Base-by-base conservation (phyloP, 2,797 vertebrate species). In the Xenentodon cancila region DNA sequence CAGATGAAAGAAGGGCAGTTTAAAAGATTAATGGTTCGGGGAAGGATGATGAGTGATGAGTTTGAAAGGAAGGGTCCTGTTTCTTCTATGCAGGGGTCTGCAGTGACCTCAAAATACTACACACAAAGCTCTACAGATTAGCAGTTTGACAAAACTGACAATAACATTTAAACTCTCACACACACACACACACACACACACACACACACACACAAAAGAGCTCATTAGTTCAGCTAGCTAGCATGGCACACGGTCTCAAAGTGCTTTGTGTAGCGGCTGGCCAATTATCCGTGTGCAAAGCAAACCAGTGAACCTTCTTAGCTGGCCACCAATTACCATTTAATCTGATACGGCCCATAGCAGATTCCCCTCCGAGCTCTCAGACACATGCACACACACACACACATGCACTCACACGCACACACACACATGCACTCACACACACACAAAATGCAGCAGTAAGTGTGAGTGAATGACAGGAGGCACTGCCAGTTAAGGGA, bases 201-300 rank as follows among this genome's bases (percentile, higher is more conserved):
- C 60, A 70, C 72, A 75, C 68, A 65, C 63, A 68, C 50, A 49
- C 60, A 61, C 21, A 71, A 69, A 64, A 70, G 54, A 69, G 84
- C 85, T 92, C 88, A 91, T 92, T 92, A 91, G 88, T 91, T 89
- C 87, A 83, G 82, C 90, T 77, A 84, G 85, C 83, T 82, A 85
- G 80, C 76, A 86, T 88, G 60, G 81, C 85, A 55, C 76, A 80
- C 62, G 66, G 70, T 84, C 82, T 88, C 68, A 68, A 73, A 83
- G 83, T 79, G 82, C 82, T 89, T 86, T 88, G 82, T 90, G 87
- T 82, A 85, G 81, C 44, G 56, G 85, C 85, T 65, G 84, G 74
- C 86, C 88, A 92, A 91, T 92, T 91, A 92, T 87, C 84, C 80
- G 42, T 80, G 81, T 81, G 87, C 84, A 86, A 88, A 87, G 85